Base-by-base conservation (phyloP, 2,888 invertebrate species). In the Unio delphinus region DNA sequence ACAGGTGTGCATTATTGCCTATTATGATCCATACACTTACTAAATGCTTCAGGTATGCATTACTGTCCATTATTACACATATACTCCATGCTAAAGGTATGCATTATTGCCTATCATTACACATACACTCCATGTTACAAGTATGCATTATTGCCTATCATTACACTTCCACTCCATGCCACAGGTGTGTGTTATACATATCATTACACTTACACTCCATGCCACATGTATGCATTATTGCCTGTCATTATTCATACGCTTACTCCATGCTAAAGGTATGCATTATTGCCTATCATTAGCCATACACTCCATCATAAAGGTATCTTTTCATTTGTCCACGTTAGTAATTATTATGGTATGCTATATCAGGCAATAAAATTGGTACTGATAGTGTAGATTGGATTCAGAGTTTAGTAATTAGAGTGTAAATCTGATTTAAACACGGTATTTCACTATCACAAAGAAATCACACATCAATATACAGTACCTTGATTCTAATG, bases 271-370 rank as follows among this genome's bases (percentile, higher is more conserved):
- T 45, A 45, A n/a, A 54, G 34, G 45, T 55, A 45, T 23, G 26
- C 61, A 61, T 61, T 61, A 20, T 96, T 73, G 95, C 96, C 4
- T 96, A 96, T 87, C 95, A 96, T 90, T 96, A 94, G 88, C 96
- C 96, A 0, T 96, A 94, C 89, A 5, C 34, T 30, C 28, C 57
- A 23, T 1, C 0, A 3, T 34, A 45, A 45, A 54, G 34, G 45
- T 64, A 54, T 26, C 18, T 30, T 30, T 61, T 61, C 5, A 15
- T 45, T 45, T 45, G 45, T 11, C 45, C 11, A 11, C 11, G 45
- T 45, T 45, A 11, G 11, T 45, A 45, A 4, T 34, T 34, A 34
- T 34, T 34, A 34, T 34, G 34, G 34, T 45, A 45, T 45, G 11
- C 11, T 11, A 45, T 45, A 30, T 30, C 7, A 34, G 34, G 34